Percentiles rank a stretch among this genome's conserved stretches.
phyloP scores from a whole-genome alignment of 1,140 invertebrate genomes.

The Condylostylus longicornis region DNA sequence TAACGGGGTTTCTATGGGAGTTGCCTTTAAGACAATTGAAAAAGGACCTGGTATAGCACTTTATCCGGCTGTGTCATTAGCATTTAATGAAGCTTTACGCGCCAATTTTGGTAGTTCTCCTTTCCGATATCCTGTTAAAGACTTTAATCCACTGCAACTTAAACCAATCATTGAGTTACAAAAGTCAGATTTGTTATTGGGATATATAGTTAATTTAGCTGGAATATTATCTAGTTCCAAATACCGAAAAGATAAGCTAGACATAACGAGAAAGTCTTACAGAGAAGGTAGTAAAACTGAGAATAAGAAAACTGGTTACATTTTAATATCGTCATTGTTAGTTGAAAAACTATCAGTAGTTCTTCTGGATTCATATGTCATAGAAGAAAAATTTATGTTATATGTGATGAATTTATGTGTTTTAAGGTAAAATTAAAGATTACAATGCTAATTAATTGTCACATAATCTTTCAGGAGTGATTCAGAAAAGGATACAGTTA shows the following conservation, averaged over 20 bases:
- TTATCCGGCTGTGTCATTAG: constrained; percentile 62
- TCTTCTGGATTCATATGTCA: constrained; percentile 38
- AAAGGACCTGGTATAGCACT: constrained; percentile 58
- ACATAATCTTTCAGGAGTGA: not conserved
- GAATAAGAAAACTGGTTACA: constrained; percentile 34
- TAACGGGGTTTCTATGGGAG: constrained; percentile 58
- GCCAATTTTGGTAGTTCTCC: constrained; percentile 67
- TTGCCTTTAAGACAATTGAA: constrained; percentile 55
- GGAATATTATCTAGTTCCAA: constrained; percentile 23
- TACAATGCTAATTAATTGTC: not conserved
- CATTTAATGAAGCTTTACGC: constrained; percentile 55
- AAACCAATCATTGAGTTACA: constrained; percentile 38
- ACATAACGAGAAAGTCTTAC: constrained; percentile 15
- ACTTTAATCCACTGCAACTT: constrained; percentile 50
- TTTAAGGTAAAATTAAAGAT: constrained; percentile 1
- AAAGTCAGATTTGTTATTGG: constrained; percentile 39
- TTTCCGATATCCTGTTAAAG: constrained; percentile 51
- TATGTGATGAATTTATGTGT: constrained; percentile 31
- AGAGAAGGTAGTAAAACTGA: constrained; percentile 11
- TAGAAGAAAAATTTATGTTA: constrained; percentile 39
- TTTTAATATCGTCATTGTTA: constrained; percentile 36
- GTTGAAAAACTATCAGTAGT: constrained; percentile 40
- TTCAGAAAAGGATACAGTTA: constrained; percentile 1
- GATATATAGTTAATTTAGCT: constrained; percentile 42
- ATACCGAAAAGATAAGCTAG: constrained; percentile 5